Conservation (phyloP, 2,113 vertebrate genomes). For the Cavia porcellus region DNA sequence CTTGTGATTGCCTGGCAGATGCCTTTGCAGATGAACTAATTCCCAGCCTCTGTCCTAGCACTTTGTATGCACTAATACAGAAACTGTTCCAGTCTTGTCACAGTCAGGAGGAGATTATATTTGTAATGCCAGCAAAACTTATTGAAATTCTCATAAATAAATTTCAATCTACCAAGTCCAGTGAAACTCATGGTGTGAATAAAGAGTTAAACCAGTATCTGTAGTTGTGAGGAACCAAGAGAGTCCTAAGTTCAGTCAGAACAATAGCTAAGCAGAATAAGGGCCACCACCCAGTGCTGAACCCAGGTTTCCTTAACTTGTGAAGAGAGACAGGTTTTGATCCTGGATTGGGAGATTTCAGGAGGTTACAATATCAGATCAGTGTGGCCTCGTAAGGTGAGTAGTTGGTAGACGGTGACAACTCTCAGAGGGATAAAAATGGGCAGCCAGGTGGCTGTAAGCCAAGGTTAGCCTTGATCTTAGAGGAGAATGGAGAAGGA, state of each 20-base stretch:
- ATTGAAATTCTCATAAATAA: neutral
- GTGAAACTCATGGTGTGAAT: neutral
- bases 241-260: neutral
- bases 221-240: neutral
- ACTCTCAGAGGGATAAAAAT: rapidly evolving
- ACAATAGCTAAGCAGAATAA: neutral
- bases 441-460: neutral
- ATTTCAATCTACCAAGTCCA: neutral
- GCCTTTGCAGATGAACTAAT: too few relatives aligned
- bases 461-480: too few relatives aligned
- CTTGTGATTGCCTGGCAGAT: too few relatives aligned
- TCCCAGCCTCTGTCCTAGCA: too few relatives aligned
- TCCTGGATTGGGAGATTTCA: neutral
- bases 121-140: neutral
- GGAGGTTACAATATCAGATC: neutral
- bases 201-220: neutral
- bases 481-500: neutral
- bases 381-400: neutral
- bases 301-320: neutral
- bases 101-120: neutral
- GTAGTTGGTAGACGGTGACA: neutral
- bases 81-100: neutral
- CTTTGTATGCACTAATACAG: neutral
- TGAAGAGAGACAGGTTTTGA: neutral
- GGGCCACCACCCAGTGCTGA: neutral